A percentile compares a stretch with the other conserved stretches of the same genome.
phyloP scores from a whole-genome alignment of 2,888 invertebrate genomes.

The Papilio elwesi region DNA sequence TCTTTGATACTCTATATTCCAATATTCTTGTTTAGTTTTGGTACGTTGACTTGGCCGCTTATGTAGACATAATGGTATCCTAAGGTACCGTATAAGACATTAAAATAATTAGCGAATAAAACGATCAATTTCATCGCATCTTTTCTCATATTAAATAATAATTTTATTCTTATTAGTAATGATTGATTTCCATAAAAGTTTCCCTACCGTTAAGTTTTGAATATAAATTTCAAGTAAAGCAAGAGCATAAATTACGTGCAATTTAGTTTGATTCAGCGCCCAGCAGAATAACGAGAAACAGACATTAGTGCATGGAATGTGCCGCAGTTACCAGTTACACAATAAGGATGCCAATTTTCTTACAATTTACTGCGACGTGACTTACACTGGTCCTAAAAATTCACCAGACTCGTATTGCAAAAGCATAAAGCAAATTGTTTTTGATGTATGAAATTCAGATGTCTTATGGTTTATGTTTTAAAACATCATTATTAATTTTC shows the following conservation, averaged over 20 bases:
- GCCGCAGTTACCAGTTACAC: conserved; percentile 5
- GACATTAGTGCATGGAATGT: not conserved
- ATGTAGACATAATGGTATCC: too few relatives aligned
- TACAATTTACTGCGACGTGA: conserved; percentile 32
- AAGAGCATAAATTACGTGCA: not conserved
- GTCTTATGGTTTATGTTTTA: not conserved
- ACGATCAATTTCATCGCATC: too few relatives aligned
- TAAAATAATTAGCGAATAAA: too few relatives aligned
- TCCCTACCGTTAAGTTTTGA: not conserved
- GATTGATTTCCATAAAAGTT: too few relatives aligned
- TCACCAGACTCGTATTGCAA: conserved; percentile 18
- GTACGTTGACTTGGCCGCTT: too few relatives aligned
- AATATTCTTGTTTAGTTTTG: too few relatives aligned
- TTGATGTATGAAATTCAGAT: not conserved
- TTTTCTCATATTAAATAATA: too few relatives aligned
- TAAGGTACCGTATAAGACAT: too few relatives aligned
- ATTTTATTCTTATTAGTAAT: too few relatives aligned
- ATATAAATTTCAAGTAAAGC: not conserved
- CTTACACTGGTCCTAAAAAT: conserved; percentile 23
- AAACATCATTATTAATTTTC: too few relatives aligned
- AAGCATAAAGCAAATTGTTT: conserved; percentile 1
- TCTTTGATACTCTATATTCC: too few relatives aligned
- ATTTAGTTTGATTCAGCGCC: conserved; percentile 11
- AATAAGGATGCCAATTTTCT: conserved; percentile 32
- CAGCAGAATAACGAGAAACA: conserved; percentile 11